These are phyloP conservation scores for Phymanthus crucifer DNA, from an alignment of 92 coral and sea anemone species.

Conservation along the genomic window DNA sequence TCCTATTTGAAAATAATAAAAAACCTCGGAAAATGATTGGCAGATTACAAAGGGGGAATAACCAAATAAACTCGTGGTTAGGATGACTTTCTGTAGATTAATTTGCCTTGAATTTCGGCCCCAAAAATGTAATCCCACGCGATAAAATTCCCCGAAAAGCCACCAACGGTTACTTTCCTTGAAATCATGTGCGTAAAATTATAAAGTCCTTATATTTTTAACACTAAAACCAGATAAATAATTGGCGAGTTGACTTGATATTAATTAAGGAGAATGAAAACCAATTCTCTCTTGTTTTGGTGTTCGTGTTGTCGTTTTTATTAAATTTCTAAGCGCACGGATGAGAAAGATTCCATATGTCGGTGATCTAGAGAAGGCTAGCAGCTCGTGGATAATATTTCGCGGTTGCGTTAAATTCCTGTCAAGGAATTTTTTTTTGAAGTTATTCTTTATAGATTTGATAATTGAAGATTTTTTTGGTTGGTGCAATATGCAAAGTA, in stretches of 20 bases:
- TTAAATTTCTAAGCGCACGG: background rate
- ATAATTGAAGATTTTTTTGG: background rate
- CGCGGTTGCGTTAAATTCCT: background rate
- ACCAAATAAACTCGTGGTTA: background rate
- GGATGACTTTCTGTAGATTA: background rate
- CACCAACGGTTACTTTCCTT: background rate
- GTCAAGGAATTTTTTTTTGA: background rate
- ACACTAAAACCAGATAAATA: background rate
- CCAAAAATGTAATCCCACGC: background rate
- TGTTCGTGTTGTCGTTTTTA: background rate
- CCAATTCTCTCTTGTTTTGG: background rate
- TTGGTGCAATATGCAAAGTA: background rate
- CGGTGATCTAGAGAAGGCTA: background rate
- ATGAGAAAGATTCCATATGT: conserved; percentile 2
- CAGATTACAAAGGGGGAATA: background rate
- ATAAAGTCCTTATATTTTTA: background rate
- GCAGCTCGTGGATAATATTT: background rate
- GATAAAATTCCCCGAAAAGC: background rate
- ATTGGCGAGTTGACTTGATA: background rate
- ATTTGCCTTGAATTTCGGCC: background rate
- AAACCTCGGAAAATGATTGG: background rate
- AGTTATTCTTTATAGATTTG: no score
- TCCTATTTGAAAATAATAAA: background rate
- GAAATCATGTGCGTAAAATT: background rate
- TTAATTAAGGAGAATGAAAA: conserved; percentile 4